These are phyloP conservation scores for Drosophila ezoana DNA, from an alignment of 2,888 invertebrate genomes.

Conservation along the genomic window DNA sequence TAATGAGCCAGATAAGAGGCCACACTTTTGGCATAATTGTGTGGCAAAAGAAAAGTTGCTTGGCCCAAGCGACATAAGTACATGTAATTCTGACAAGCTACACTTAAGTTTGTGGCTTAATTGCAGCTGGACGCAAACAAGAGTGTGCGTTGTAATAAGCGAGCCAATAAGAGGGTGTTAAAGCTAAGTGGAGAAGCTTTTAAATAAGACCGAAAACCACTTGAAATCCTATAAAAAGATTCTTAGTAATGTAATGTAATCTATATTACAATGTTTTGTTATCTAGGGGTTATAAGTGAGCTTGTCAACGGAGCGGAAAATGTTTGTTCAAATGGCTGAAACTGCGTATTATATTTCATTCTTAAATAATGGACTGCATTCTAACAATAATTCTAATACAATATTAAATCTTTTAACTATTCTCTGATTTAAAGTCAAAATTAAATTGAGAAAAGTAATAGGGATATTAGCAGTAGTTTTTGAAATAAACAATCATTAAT, in stretches of 20 bases:
- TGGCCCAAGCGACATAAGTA: slow-evolving; percentile 37
- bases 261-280: background rate
- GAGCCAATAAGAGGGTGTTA: slow-evolving; percentile 20
- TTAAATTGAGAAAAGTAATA: too few relatives aligned
- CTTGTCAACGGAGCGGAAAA: too few relatives aligned
- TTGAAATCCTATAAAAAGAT: background rate
- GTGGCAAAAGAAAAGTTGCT: slow-evolving; percentile 23
- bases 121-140: slow-evolving; percentile 20
- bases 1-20: slow-evolving; percentile 51
- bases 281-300: background rate
- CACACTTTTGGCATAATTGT: slow-evolving; percentile 35
- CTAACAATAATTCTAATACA: too few relatives aligned
- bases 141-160: slow-evolving; percentile 1
- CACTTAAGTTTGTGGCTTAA: slow-evolving; percentile 42
- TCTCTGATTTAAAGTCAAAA: too few relatives aligned
- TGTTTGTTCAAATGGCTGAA: background rate
- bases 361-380: background rate
- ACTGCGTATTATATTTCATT: background rate
- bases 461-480: too few relatives aligned
- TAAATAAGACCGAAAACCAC: background rate
- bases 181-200: slow-evolving; percentile 8
- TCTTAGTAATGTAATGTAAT: background rate
- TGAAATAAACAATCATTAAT: too few relatives aligned
- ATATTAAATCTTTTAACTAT: too few relatives aligned
- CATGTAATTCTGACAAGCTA: slow-evolving; percentile 39